These are phyloP conservation scores for Scyliorhinus canicula DNA, from an alignment of 2,797 vertebrate species.

Conservation along the genomic window DNA sequence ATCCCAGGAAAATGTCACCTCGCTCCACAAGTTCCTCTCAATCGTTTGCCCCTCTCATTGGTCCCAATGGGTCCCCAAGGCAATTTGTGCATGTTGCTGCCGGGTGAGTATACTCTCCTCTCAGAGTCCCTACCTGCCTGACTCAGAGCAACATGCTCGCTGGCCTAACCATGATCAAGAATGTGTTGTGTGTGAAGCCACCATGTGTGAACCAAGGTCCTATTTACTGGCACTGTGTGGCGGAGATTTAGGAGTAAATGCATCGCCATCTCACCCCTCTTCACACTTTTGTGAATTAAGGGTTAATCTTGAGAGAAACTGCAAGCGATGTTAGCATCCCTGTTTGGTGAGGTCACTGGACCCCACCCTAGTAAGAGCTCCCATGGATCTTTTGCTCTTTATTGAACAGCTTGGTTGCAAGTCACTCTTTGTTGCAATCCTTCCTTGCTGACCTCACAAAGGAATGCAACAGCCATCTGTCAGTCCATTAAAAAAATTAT, in stretches of 20 bases:
- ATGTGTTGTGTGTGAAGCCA: background rate
- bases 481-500: no score
- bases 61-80: no score
- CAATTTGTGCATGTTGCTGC: background rate
- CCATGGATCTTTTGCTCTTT: background rate
- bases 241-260: background rate
- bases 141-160: background rate
- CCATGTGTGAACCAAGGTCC: background rate
- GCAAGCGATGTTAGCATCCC: background rate
- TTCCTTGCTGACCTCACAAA: background rate
- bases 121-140: background rate
- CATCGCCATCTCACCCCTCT: background rate
- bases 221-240: background rate
- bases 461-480: background rate
- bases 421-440: background rate
- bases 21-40: background rate
- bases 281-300: background rate
- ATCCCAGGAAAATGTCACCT: background rate
- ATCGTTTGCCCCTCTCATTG: background rate
- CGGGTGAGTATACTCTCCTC: no score
- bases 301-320: background rate
- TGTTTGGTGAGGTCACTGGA: background rate
- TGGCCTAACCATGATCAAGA: background rate
- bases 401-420: background rate
- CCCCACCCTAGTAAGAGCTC: background rate